These are phyloP conservation scores for Potorous gilbertii DNA, from an alignment of 2,797 vertebrate genomes.

Conservation along the genomic window DNA sequence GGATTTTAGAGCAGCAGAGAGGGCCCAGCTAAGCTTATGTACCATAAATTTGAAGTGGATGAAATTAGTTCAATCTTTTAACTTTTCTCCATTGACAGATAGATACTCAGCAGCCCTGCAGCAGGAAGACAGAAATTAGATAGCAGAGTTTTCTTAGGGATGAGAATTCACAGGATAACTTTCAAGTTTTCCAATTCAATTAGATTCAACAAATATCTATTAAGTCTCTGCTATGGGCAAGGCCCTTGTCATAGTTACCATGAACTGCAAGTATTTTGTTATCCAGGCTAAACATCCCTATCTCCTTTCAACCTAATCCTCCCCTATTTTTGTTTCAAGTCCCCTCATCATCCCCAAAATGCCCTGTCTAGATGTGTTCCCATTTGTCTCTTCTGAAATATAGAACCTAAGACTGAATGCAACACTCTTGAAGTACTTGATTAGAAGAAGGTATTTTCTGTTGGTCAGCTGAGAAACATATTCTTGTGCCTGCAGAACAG, in stretches of 20 bases:
- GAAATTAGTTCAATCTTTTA: neutral
- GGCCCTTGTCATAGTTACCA: neutral
- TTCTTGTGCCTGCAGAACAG: neutral
- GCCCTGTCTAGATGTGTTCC: neutral
- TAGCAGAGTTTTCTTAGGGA: neutral
- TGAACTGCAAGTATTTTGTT: neutral
- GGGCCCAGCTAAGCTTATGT: neutral
- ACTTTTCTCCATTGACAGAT: neutral
- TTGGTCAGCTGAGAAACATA: neutral
- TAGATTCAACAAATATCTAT: neutral
- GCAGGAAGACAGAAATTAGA: neutral
- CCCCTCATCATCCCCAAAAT: neutral
- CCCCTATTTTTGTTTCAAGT: neutral
- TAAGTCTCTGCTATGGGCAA: neutral
- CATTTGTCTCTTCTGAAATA: neutral
- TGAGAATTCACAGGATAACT: neutral
- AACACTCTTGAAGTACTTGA: neutral
- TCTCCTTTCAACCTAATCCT: neutral
- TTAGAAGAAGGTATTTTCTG: neutral
- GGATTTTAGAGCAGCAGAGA: neutral
- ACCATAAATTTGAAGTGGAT: neutral
- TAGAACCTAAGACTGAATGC: neutral
- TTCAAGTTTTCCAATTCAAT: neutral
- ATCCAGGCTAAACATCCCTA: neutral
- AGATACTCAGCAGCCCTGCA: neutral